Evolutionary conservation across 2,113 vertebrate genomes (phyloP).

Genomic region (Silurus asotus): DNA sequence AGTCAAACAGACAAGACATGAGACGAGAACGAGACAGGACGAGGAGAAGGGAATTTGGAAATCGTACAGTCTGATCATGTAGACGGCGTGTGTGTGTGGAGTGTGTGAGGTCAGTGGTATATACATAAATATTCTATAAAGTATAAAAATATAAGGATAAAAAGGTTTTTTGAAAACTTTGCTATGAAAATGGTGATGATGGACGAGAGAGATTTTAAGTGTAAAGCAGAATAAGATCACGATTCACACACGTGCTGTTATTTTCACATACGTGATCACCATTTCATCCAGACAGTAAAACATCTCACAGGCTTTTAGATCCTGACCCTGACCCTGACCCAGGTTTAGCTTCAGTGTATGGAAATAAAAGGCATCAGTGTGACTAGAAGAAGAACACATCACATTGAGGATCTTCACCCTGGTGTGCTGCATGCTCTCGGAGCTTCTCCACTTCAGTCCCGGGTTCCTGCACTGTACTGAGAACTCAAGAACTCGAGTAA

Average conservation of each 20-base stretch:
- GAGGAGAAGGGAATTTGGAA: too few species aligned
- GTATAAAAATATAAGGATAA: too few species aligned
- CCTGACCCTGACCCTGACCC: not conserved
- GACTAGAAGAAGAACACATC: too few species aligned
- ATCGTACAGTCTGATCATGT: too few species aligned
- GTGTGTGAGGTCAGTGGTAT: too few species aligned
- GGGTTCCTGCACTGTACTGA: not conserved
- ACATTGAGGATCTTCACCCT: not conserved
- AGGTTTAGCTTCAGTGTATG: not conserved
- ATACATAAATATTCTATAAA: too few species aligned
- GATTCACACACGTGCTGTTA: not conserved
- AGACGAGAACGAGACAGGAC: too few species aligned
- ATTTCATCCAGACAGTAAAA: not conserved
- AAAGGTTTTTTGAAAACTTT: too few species aligned
- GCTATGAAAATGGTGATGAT: too few species aligned
- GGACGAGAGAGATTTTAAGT: too few species aligned
- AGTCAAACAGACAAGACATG: too few species aligned
- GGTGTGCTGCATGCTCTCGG: not conserved
- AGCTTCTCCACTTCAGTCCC: not conserved
- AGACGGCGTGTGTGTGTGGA: too few species aligned
- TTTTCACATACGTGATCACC: not conserved
- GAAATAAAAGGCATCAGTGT: not conserved
- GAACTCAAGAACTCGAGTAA: not conserved
- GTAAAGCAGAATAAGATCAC: not conserved
- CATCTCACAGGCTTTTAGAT: not conserved